These are phyloP conservation scores for Lepidiolamprologus cunningtoni DNA, from an alignment of 2,113 vertebrate genomes.

Conservation along the genomic window DNA sequence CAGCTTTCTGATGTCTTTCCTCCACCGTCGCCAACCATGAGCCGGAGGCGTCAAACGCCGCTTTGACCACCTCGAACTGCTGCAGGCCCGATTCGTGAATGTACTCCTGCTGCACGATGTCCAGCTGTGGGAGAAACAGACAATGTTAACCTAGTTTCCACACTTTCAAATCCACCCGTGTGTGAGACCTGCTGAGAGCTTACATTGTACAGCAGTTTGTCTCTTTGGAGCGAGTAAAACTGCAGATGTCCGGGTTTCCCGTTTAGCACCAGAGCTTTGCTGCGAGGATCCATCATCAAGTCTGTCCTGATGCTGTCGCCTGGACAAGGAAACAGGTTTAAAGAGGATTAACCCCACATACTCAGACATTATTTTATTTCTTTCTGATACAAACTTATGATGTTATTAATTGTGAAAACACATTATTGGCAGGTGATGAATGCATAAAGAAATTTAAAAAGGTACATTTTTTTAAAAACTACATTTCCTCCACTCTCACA, in stretches of 20 bases:
- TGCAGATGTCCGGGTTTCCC: slow-evolving; percentile 96
- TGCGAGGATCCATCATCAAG: slow-evolving; percentile 86
- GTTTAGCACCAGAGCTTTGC: slow-evolving; percentile 88
- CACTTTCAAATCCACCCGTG: not conserved
- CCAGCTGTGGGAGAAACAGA: slow-evolving; percentile 72
- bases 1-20: slow-evolving; percentile 69
- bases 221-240: slow-evolving; percentile 88
- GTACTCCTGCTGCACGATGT: slow-evolving; percentile 91
- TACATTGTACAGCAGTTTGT: slow-evolving; percentile 92
- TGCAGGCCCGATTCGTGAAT: slow-evolving; percentile 78
- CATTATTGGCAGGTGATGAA: not conserved
- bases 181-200: slow-evolving; percentile 31
- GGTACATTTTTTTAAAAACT: accelerated
- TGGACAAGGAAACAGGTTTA: slow-evolving; percentile 29
- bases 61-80: slow-evolving; percentile 82
- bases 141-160: not conserved
- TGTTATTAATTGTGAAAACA: not conserved
- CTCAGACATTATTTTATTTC: not conserved
- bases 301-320: slow-evolving; percentile 76
- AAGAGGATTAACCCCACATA: not conserved
- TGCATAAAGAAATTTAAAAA: not conserved
- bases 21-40: slow-evolving; percentile 91
- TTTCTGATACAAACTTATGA: not conserved
- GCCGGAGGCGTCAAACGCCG: slow-evolving; percentile 72
- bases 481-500: not conserved